phyloP scores from a whole-genome alignment of 2,797 vertebrate species.

The Amblyraja radiata region DNA sequence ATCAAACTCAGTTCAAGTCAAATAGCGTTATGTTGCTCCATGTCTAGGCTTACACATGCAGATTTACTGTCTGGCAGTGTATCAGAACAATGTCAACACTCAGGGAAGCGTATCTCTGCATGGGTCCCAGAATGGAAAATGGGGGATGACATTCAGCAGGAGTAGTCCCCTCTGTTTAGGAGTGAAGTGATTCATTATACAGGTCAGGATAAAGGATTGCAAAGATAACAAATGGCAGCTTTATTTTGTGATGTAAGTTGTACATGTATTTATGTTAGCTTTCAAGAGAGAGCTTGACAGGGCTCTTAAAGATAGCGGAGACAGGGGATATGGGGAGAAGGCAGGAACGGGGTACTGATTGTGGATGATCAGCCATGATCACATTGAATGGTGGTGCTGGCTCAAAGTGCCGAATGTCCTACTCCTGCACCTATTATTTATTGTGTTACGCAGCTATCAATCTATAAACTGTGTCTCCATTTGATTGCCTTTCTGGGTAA shows the following conservation, averaged over 20 bases:
- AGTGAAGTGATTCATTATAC: not conserved
- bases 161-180: not conserved
- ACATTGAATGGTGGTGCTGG: no score
- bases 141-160: not conserved
- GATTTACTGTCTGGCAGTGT: not conserved
- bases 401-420: no score
- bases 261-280: not conserved
- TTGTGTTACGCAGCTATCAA: not conserved
- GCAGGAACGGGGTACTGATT: no score
- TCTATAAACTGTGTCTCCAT: not conserved
- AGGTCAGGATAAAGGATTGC: not conserved
- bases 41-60: not conserved
- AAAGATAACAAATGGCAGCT: not conserved
- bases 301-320: no score
- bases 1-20: not conserved
- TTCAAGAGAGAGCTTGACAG: no score
- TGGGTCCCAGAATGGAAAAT: not conserved
- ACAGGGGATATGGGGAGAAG: no score
- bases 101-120: not conserved
- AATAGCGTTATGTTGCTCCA: not conserved
- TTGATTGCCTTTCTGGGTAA: not conserved
- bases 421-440: no score
- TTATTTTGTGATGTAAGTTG: not conserved
- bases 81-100: not conserved
- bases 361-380: no score